Base-by-base conservation (phyloP, 2,797 vertebrate species). In the Eremophila alpestris region DNA sequence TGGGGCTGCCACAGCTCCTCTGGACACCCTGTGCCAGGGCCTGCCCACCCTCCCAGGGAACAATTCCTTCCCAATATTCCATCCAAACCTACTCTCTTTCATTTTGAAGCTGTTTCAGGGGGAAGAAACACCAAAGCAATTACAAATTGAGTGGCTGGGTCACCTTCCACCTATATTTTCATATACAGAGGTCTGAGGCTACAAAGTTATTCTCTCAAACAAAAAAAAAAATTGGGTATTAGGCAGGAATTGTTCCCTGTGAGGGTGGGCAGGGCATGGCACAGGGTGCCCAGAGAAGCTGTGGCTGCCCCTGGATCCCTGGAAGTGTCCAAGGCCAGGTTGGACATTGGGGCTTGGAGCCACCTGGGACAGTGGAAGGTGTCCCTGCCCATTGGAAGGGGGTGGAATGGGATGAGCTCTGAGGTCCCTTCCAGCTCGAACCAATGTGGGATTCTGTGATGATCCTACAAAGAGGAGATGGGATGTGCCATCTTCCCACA, bases 21-120 rank as follows among this genome's bases (percentile, higher is more conserved):
- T 65, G 60, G 43, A 26, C 17, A 58, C 10, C 21, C 52, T 43
- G 26, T 18, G 21, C 32, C 43, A 65, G 60, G 30, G 20, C 30
- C 20, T 69, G 0, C 8, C 11, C 67, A 27, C 40, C 27, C 46
- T 52, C 27, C 0, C n/a, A 67, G 23, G 5, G 15, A 67, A 7
- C 1, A 27, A 59, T 59, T 45, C 10, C 19, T 59, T 2, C 62
- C n/a, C 9, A 32, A 14, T 13, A 45, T 38, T 46, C 27, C 43
- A 56, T 3, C 43, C 18, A 49, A 41, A 34, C 21, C 17, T 5
- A 5, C 9, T 21, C 9, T 49, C 43, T 36, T 23, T 51, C 22
- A 16, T 36, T 59, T 20, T 23, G 54, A 59, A 41, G 36, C 36
- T 38, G 19, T 34, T 58, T 40, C 64, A 58, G 4, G 19, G 24